phyloP scores from a whole-genome alignment of 2,797 vertebrate species.

The Lepus townsendii region DNA sequence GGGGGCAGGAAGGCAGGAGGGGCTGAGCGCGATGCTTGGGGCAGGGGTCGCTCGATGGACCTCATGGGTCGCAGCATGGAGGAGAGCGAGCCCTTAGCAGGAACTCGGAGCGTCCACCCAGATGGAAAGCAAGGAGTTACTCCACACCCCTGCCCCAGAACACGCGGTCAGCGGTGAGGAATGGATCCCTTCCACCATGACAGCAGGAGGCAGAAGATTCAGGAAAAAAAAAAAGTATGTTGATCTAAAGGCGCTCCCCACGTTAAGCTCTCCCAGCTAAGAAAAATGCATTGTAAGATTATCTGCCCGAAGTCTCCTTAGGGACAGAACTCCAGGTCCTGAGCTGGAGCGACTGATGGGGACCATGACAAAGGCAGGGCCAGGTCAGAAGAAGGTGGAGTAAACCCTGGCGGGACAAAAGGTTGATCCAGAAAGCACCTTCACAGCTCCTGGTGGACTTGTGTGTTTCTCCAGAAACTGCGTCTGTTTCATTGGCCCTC shows the following conservation, averaged over 20 bases:
- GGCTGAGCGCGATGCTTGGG: not conserved
- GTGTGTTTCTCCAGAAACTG: not conserved
- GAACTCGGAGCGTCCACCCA: not conserved
- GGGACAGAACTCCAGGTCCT: not conserved
- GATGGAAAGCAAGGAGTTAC: not conserved
- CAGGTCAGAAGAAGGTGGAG: not conserved
- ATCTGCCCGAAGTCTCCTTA: not conserved
- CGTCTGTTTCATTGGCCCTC: not conserved
- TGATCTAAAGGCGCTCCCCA: not conserved
- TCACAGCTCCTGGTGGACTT: not conserved
- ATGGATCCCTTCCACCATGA: not conserved
- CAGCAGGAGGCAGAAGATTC: not conserved
- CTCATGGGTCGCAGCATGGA: not conserved
- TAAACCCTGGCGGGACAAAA: not conserved
- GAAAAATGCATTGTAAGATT: not conserved
- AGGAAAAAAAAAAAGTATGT: not conserved
- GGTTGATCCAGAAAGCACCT: not conserved
- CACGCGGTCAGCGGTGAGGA: not conserved
- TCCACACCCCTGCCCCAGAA: not conserved
- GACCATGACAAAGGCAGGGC: not conserved
- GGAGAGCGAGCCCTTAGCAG: not conserved
- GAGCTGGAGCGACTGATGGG: rapidly evolving
- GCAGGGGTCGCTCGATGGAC: not conserved
- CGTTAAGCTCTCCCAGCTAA: not conserved
- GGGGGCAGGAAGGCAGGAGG: not conserved